Base-by-base conservation (phyloP, 1,140 invertebrate genomes). In the Limonius californicus region DNA sequence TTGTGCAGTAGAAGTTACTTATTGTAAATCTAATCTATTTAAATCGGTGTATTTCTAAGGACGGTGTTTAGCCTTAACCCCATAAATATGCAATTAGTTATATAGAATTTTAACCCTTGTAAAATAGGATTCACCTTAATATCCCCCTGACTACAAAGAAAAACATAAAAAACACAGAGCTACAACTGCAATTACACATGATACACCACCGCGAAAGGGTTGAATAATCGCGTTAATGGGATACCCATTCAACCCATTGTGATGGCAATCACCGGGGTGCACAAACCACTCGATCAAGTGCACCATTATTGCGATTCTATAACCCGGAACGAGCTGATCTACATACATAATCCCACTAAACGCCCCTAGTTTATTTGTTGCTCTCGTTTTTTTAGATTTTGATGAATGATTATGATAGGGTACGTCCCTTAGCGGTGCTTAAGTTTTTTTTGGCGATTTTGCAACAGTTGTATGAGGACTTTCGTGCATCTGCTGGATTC, bases 281-380 rank as follows among this genome's bases (percentile, higher is more conserved):
- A 45, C 2, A n/a, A 50, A 50, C 14, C 45, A 21, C n/a, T 50
- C n/a, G 45, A 50, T 50, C 45, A 50, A 50, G 45, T 50, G 45
- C n/a, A 50, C 45, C 14, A 50, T 50, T 50, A 50, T 50, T 18
- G 1, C 18, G 2, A 18, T 19, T 50, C 16, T 14, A 50, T 12
- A 50, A 50, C 45, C 45, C 45, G 45, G 45, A 50, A 50, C 45
- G 35, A 50, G 19, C 45, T 19, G 1, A 50, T 50, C 45, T 50
- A 50, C 45, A 50, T 50, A 50, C 15, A 19, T 50, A 50, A 50
- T 50, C 45, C 45, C 45, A 50, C 45, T 50, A 50, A 50, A 50
- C 45, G 15, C 45, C 45, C 45, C 15, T 39, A 50, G n/a, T 50
- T 1, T 18, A 50, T 50, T 50, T 50, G 45, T 50, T 50, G 45